Base-by-base conservation (phyloP, 2,113 vertebrate genomes). In the Numida meleagris region DNA sequence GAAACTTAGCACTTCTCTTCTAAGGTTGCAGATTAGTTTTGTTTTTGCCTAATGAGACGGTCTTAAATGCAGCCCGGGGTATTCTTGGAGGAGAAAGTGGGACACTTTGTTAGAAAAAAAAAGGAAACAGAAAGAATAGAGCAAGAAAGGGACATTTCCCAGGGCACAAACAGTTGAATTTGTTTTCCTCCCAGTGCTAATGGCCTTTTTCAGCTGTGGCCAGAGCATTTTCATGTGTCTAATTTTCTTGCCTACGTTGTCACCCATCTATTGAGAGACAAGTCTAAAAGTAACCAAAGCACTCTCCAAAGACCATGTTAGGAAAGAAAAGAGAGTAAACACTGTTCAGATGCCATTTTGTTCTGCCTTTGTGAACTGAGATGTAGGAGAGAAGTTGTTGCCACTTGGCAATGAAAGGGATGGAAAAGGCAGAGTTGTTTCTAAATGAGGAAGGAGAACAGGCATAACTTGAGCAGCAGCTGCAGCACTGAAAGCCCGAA, bases 161-260 rank as follows among this genome's bases (percentile, higher is more conserved):
- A 89, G 95, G 70, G 84, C 94, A 81, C 78, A 81, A 75, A 95
- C 27, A 40, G 89, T 93, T 93, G 59, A 73, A 51, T 91, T 96
- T 96, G 92, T 94, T 93, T 86, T 20, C 3, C 0, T 79, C 90
- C 95, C 94, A 94, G 82, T 88, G 73, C 75, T 95, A 93, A 90
- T 86, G 79, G 91, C 92, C 96, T 96, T 94, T 95, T 97, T 97
- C 94, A 97, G 88, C 79, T 38, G 34, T 68, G n/a, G 71, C 95
- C 91, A 74, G 81, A 58, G 45, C 71, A 40, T 84, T 77, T 87
- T 73, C 61, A 34, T 85, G 82, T 70, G 78, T 72, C 91, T 70
- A 82, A 82, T 95, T 96, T 95, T 94, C 77, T 83, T 89, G 91
- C 66, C 79, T 86, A 23, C 75, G 78, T 93, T 93, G 78, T 93